phyloP scores from a whole-genome alignment of 2,797 vertebrate species.

The Zalophus californianus region DNA sequence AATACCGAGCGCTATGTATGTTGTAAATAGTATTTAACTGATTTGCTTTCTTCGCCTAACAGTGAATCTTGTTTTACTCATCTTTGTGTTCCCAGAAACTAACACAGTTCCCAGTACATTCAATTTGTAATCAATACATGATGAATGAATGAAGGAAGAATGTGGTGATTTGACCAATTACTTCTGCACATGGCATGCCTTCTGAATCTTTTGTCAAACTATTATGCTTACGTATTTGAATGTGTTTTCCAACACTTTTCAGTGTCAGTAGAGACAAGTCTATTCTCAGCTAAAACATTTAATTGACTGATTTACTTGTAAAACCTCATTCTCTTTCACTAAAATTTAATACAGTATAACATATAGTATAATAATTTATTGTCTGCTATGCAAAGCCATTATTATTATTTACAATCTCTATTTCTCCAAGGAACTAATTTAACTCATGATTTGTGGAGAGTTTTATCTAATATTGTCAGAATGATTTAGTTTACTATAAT shows the following conservation, averaged over 20 bases:
- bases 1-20: neutral
- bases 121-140: neutral
- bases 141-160: neutral
- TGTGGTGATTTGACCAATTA: neutral
- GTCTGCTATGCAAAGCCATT: neutral
- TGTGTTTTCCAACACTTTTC: neutral
- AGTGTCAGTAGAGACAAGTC: neutral
- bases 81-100: neutral
- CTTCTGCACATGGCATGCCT: neutral
- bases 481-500: neutral
- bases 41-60: neutral
- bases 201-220: neutral
- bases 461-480: neutral
- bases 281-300: neutral
- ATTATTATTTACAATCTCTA: conserved; percentile 28
- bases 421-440: neutral
- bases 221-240: neutral
- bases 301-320: neutral
- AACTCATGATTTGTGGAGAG: neutral
- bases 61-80: neutral
- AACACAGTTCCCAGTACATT: neutral
- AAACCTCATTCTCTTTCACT: neutral
- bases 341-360: conserved; percentile 26
- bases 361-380: neutral
- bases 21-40: neutral